A percentile compares a stretch with the other conserved stretches of the same genome.
Conservation (phyloP, 2,797 vertebrate species). For the Amblyopsis hoosieri region DNA sequence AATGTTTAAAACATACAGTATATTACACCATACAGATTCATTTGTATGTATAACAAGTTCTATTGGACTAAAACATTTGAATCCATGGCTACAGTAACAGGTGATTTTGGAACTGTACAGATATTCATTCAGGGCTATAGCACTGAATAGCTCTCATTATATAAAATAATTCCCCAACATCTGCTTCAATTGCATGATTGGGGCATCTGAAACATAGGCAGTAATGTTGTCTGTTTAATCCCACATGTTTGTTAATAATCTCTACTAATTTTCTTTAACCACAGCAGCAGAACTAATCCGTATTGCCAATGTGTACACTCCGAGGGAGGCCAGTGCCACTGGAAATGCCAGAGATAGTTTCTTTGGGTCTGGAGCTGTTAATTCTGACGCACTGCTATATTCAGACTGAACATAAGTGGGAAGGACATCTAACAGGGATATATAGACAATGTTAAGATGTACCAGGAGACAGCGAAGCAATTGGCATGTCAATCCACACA, state of each 20-base stretch:
- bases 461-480: slow-evolving; percentile 28
- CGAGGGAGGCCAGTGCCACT: slow-evolving; percentile 47
- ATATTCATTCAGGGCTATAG: neutral
- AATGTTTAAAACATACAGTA: too few relatives aligned
- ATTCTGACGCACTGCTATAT: slow-evolving; percentile 36
- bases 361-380: slow-evolving; percentile 47
- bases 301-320: slow-evolving; percentile 64
- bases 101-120: neutral
- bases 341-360: slow-evolving; percentile 48
- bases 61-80: neutral
- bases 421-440: slow-evolving; percentile 13
- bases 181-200: slow-evolving; percentile 32
- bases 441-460: slow-evolving; percentile 32
- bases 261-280: slow-evolving; percentile 74
- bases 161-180: slow-evolving; percentile 30
- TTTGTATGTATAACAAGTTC: neutral
- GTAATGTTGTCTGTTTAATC: slow-evolving; percentile 66
- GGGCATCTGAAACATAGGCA: slow-evolving; percentile 39
- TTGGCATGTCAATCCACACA: slow-evolving; percentile 27
- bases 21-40: neutral
- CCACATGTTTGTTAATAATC: slow-evolving; percentile 73
- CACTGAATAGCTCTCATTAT: slow-evolving; percentile 15
- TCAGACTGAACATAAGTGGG: slow-evolving; percentile 43
- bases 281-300: slow-evolving; percentile 70
- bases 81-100: neutral